A percentile compares a stretch with the other conserved stretches of the same genome.
phyloP scores from a whole-genome alignment of 2,888 invertebrate species.

The Leptinotarsa haldemani region DNA sequence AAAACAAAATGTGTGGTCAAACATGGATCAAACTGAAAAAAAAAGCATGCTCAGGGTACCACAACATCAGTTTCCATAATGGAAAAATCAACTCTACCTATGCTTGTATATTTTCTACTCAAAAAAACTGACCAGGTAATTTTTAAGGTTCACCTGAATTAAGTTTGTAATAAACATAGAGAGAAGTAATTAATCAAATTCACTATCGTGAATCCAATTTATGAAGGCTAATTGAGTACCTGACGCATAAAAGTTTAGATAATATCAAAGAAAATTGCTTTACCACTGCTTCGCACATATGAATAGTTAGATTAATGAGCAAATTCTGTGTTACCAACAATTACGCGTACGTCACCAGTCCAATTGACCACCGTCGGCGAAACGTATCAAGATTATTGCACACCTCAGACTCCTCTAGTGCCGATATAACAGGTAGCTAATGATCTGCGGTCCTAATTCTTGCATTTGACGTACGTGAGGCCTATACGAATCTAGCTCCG shows the following conservation, averaged over 20 bases:
- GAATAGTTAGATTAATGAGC: slow-evolving; percentile 4
- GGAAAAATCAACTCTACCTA: no score
- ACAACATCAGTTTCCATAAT: no score
- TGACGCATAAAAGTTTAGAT: not conserved
- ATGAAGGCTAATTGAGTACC: not conserved
- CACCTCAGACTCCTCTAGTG: slow-evolving; percentile 32
- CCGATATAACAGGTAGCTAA: slow-evolving; percentile 39
- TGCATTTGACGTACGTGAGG: slow-evolving; percentile 33
- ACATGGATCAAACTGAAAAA: no score
- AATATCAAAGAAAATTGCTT: slow-evolving; percentile 8
- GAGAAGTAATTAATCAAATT: not conserved
- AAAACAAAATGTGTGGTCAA: no score
- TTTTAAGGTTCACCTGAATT: not conserved
- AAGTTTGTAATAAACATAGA: not conserved
- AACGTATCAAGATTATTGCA: slow-evolving; percentile 26
- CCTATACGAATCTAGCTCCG: slow-evolving; percentile 24
- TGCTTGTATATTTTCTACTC: no score
- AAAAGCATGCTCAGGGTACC: no score
- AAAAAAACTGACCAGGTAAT: no score
- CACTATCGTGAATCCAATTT: not conserved
- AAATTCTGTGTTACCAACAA: slow-evolving; percentile 14
- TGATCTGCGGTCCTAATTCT: slow-evolving; percentile 32
- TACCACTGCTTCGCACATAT: not conserved
- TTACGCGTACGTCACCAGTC: slow-evolving; percentile 16
- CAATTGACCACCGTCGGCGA: slow-evolving; percentile 28